These are phyloP conservation scores for Sebastes vulpes DNA, from an alignment of 2,797 vertebrate species.

Conservation along the genomic window DNA sequence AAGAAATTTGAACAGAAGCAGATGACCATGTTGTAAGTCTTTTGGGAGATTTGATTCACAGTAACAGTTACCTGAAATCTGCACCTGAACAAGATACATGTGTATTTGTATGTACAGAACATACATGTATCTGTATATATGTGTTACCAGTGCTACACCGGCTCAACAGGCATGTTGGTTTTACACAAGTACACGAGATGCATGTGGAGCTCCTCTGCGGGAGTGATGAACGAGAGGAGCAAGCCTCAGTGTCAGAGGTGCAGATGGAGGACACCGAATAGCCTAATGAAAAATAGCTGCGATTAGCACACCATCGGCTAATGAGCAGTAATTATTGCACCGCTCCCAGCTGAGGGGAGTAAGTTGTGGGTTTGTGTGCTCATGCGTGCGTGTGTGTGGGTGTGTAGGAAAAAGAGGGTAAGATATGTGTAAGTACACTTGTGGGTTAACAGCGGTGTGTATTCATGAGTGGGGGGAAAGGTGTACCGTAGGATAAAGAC, in stretches of 20 bases:
- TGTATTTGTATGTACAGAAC: background rate
- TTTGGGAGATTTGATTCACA: background rate
- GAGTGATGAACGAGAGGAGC: conserved; percentile 68
- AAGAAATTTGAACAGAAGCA: background rate
- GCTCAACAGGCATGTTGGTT: conserved; percentile 13
- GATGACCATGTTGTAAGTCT: background rate
- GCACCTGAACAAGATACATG: background rate
- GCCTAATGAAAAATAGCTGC: conserved; percentile 82
- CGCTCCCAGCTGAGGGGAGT: conserved; percentile 57
- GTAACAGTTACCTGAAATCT: background rate
- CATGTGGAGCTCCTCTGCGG: conserved; percentile 32
- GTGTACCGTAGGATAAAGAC: background rate
- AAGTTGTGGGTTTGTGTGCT: conserved; percentile 27
- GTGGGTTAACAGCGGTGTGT: conserved; percentile 9
- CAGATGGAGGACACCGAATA: conserved; percentile 56
- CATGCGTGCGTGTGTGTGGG: conserved; percentile 23
- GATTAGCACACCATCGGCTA: conserved; percentile 81
- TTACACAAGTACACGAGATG: conserved; percentile 29
- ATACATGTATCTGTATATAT: background rate
- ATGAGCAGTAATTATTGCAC: conserved; percentile 86
- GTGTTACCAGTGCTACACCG: background rate
- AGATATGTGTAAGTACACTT: conserved; percentile 19
- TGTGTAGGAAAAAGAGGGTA: conserved; percentile 17
- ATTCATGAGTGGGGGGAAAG: conserved; percentile 35
- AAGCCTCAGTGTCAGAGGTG: conserved; percentile 63